Conservation (phyloP, 2,113 vertebrate species). For the Limanda limanda region DNA sequence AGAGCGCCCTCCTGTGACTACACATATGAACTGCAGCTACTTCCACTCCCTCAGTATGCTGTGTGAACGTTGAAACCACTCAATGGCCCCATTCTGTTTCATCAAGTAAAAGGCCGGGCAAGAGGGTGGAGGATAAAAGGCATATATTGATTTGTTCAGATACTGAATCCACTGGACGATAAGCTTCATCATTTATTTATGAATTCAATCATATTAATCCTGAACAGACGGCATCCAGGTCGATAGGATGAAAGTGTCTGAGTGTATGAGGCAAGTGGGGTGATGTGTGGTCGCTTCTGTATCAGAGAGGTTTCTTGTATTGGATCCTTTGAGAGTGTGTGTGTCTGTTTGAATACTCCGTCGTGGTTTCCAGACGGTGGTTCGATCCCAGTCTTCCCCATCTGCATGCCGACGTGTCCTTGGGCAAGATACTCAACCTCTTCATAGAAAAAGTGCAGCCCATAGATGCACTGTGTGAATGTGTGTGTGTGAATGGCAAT, state of each 20-base stretch:
- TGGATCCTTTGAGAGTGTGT: not conserved
- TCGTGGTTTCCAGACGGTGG: not conserved
- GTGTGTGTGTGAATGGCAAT: no score
- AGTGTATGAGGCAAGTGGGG: constrained; percentile 21
- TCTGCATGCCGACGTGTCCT: no score
- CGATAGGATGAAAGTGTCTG: constrained; percentile 42
- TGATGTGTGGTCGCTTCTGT: constrained; percentile 16
- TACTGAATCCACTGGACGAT: constrained; percentile 34
- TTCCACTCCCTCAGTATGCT: not conserved
- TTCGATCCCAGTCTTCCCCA: no score
- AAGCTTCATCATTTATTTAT: constrained; percentile 61
- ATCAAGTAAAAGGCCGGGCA: constrained; percentile 42
- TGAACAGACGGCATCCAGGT: constrained; percentile 61
- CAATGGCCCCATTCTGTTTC: constrained; percentile 35
- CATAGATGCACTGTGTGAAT: no score
- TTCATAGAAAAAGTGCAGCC: no score
- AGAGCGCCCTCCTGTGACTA: constrained; percentile 66
- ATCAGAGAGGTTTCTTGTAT: constrained; percentile 13
- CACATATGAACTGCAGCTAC: constrained; percentile 25
- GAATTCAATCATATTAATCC: constrained; percentile 68
- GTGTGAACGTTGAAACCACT: constrained; percentile 42
- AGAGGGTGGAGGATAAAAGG: constrained; percentile 55
- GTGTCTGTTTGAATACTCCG: not conserved
- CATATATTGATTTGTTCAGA: constrained; percentile 48
- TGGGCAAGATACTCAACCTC: no score